Base-by-base conservation (phyloP, 2,888 invertebrate species). In the Biston stratarius region DNA sequence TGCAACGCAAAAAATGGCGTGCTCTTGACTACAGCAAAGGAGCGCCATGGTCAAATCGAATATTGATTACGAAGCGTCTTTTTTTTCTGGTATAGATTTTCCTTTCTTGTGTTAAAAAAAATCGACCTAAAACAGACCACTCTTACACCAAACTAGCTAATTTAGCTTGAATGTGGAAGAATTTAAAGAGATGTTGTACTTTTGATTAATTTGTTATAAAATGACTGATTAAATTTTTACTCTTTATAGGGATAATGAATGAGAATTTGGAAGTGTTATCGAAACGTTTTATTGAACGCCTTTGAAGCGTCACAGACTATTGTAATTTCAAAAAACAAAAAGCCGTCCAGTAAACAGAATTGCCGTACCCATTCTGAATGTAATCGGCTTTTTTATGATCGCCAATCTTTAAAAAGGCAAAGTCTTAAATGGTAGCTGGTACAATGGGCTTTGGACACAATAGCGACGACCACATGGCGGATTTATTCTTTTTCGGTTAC, bases 401-500 rank as follows among this genome's bases (percentile, higher is more conserved):
- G 78, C 80, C 81, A 87, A 85, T 87, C 83, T 85, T 83, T 84
- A 78, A 85, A 86, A 86, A 83, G 79, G 85, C 82, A 81, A 88
- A 87, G 83, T 77, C 81, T 84, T 88, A 84, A 89, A 88, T 87
- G 86, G 87, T 83, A 83, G 80, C 74, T 70, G 84, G 80, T 78
- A 92, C 92, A 92, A 92, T 92, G 85, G 89, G 62, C 70, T 73
- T 38, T 73, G 83, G 82, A 86, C 77, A 93, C 93, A 93, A 93
- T 93, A 81, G 90, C 78, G 69, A 63, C 78, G 82, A 84, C 90
- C 90, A 91, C 87, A 89, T 90, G 91, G 88, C 78, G 78, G 78
- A 84, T 71, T 78, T 83, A 80, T 86, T 87, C 81, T 84, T 89
- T 88, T 88, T 88, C 76, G 78, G 81, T 75, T 81, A 85, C 82